A percentile compares a stretch with the other conserved stretches of the same genome.
phyloP scores from a whole-genome alignment of 2,888 invertebrate genomes.

The Tipula confusa region DNA sequence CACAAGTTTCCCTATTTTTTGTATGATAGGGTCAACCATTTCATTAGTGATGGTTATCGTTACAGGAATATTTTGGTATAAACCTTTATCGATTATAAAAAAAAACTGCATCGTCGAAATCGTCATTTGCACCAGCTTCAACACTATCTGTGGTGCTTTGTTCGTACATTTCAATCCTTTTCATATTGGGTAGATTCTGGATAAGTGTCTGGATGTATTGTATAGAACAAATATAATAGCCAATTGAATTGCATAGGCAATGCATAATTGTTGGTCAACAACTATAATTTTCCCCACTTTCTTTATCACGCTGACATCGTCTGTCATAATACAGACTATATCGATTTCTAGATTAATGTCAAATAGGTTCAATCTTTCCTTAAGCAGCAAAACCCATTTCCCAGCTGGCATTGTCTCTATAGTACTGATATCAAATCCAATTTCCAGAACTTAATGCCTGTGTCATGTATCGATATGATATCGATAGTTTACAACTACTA shows the following conservation, averaged over 20 bases:
- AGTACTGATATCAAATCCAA: constrained; percentile 36
- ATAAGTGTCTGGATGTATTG: constrained; percentile 35
- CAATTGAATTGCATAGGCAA: constrained; percentile 37
- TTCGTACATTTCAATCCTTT: not conserved
- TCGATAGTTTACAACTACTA: not conserved
- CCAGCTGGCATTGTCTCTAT: not conserved
- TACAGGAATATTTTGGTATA: not conserved
- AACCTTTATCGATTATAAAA: not conserved
- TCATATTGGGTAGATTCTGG: no score
- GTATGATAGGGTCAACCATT: not conserved
- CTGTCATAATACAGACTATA: constrained; percentile 37
- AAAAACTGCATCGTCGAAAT: not conserved
- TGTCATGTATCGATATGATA: not conserved
- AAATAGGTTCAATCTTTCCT: constrained; percentile 36
- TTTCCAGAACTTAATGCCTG: constrained; percentile 35
- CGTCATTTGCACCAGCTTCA: not conserved
- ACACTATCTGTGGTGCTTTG: not conserved
- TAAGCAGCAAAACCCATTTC: constrained; percentile 32
- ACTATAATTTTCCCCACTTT: constrained; percentile 36
- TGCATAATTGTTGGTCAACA: constrained; percentile 38
- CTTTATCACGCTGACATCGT: constrained; percentile 36
- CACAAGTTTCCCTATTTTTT: constrained; percentile 27
- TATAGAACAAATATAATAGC: constrained; percentile 37
- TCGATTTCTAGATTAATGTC: constrained; percentile 36
- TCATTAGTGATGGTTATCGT: not conserved